Conservation (phyloP, 1,140 invertebrate species). For the Medauroidea extradentata region DNA sequence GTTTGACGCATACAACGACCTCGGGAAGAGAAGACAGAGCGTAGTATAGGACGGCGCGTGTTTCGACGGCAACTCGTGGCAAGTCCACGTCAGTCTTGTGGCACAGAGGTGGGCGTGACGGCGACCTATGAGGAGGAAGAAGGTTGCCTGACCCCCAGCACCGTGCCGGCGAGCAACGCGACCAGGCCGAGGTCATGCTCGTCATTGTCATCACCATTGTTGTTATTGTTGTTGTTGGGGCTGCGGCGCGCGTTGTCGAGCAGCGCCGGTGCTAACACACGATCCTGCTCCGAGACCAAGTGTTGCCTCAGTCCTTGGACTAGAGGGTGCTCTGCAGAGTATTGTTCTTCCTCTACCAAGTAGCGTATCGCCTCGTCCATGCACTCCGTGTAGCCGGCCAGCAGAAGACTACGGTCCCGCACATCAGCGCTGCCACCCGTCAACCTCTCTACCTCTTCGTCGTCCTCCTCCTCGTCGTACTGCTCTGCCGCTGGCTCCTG, state of each 20-base stretch:
- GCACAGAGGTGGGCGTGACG: too few relatives aligned
- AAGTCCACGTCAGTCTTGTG: too few relatives aligned
- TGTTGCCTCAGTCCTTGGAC: conserved; percentile 38
- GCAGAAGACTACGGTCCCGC: conserved; percentile 28
- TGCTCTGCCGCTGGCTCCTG: background rate
- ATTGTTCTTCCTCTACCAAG: conserved; percentile 40
- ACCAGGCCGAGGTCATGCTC: background rate
- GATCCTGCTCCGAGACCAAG: conserved; percentile 20
- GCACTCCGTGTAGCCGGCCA: conserved; percentile 42
- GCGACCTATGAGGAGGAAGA: too few relatives aligned
- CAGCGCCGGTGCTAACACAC: background rate
- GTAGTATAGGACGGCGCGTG: too few relatives aligned
- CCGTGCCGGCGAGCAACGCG: background rate
- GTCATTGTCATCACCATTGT: background rate
- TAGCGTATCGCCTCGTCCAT: conserved; percentile 42
- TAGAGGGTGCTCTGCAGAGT: conserved; percentile 38
- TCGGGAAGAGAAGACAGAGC: too few relatives aligned
- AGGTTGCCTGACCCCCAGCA: background rate
- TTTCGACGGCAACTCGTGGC: too few relatives aligned
- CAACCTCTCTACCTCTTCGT: background rate
- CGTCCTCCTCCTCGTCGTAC: background rate
- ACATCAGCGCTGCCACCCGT: conserved; percentile 12
- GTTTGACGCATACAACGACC: too few relatives aligned
- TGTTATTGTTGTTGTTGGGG: background rate
- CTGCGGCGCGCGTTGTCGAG: background rate